phyloP scores from a whole-genome alignment of 2,888 invertebrate genomes.

The Drosophila austrosaltans region DNA sequence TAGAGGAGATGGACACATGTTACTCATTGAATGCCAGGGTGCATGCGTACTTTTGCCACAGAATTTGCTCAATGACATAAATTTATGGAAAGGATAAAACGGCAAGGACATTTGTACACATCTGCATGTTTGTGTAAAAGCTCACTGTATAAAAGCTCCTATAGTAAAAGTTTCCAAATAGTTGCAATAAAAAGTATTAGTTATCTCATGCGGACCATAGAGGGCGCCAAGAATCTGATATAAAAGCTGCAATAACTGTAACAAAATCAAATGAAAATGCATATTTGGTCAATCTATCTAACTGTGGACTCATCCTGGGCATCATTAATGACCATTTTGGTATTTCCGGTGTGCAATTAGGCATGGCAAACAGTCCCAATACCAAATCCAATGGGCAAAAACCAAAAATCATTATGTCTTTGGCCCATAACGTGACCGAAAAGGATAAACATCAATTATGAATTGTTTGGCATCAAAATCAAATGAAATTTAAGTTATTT shows the following conservation, averaged over 20 bases:
- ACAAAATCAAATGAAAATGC: slow-evolving; percentile 35
- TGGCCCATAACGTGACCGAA: slow-evolving; percentile 54
- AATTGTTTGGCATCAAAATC: slow-evolving; percentile 60
- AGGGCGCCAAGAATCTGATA: not conserved
- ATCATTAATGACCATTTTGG: slow-evolving; percentile 59
- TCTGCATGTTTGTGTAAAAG: not conserved
- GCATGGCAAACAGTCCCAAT: slow-evolving; percentile 65
- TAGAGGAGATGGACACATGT: slow-evolving; percentile 56
- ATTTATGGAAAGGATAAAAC: slow-evolving; percentile 19
- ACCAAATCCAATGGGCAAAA: slow-evolving; percentile 60
- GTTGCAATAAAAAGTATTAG: slow-evolving; percentile 36
- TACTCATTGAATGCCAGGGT: slow-evolving; percentile 34
- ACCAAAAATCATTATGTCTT: slow-evolving; percentile 48
- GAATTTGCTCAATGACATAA: slow-evolving; percentile 63
- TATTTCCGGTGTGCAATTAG: slow-evolving; percentile 72
- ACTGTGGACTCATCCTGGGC: slow-evolving; percentile 28
- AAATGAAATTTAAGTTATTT: slow-evolving; percentile 57
- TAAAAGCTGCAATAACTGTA: slow-evolving; percentile 32
- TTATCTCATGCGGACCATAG: not conserved
- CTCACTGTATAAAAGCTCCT: slow-evolving; percentile 4
- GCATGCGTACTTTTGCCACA: slow-evolving; percentile 61
- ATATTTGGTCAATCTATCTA: slow-evolving; percentile 6
- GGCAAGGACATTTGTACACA: slow-evolving; percentile 28
- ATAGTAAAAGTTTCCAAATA: slow-evolving; percentile 35
- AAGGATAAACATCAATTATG: slow-evolving; percentile 65